Evolutionary conservation across 2,888 invertebrate genomes (phyloP), one percentile per base, ranked within the genome.

Genomic region (Drosophila paucipuncta): DNA sequence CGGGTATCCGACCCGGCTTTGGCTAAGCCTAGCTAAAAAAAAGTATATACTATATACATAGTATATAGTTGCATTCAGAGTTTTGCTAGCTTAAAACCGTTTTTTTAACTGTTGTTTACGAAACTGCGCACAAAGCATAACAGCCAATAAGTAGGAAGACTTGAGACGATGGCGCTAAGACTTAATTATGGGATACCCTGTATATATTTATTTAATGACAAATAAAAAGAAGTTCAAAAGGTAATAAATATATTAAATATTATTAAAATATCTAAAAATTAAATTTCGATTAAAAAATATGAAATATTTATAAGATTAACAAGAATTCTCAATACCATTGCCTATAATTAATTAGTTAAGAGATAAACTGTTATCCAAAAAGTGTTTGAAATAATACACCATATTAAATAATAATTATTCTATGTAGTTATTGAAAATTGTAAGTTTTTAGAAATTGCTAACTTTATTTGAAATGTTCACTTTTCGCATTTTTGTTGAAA

Each of bases 101-200:
- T 37, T 37, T 33, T 11, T 37, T 39, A 52, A 18, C 37, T 31
- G 52, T 58, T 83, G 82, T 82, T 85, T 79, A 82, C 82, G 76
- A 78, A 87, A 68, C 43, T 50, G 70, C 69, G 57, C 31, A 37
- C 50, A 72, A 78, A 70, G 68, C 72, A 60, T 53, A 65, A 52
- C 52, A 41, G 50, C 25, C 2, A 37, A 54, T 43, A 61, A 37
- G 1, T 22, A 30, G 37, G 31, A 31, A 18, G 59, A 41, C 13
- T 33, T 13, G 1, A 13, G 10, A n/a, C 11, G 18, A 13, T 0
- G 5, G 7, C 4, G 31, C 16, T 7, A 0, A 10, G 5, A 31
- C 6, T 31, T 6, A 11, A 22, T 16, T 4, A 22, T 4, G 9
- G n/a, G n/a, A 59, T 59, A 62, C 31, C 31, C 60, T 31, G 31